These are phyloP conservation scores for Amia ocellicauda DNA, from an alignment of 2,113 vertebrate genomes.

Conservation along the genomic window DNA sequence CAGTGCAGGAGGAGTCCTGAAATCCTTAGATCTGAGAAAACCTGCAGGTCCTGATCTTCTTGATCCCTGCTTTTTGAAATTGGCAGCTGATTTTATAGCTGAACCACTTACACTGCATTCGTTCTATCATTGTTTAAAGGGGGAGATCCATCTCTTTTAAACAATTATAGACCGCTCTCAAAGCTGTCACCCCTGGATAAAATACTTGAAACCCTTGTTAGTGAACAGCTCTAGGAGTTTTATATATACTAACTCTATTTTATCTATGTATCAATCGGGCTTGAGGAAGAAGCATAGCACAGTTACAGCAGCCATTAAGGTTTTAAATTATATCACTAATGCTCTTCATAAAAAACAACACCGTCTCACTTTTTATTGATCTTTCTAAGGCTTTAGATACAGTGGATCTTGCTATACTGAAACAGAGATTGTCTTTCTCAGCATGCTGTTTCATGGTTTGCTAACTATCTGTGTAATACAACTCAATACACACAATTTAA, in stretches of 20 bases:
- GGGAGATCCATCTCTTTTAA: constrained; percentile 7
- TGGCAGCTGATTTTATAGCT: background rate
- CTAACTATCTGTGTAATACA: constrained; percentile 8
- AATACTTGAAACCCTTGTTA: background rate
- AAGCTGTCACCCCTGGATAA: constrained; percentile 13
- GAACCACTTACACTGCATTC: background rate
- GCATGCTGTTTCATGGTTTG: constrained; percentile 6
- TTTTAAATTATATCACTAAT: constrained; percentile 17
- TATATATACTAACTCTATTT: background rate
- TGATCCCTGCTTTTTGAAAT: constrained; percentile 12
- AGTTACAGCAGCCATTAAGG: constrained; percentile 22
- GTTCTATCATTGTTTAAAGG: too few species aligned
- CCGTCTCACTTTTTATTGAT: constrained; percentile 22
- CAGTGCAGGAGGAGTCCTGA: constrained; percentile 7
- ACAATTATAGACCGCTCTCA: constrained; percentile 14
- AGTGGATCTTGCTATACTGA: constrained; percentile 14
- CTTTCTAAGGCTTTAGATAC: constrained; percentile 15
- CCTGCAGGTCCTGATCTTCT: background rate
- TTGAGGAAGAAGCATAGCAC: constrained; percentile 10
- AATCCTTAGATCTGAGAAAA: constrained; percentile 8
- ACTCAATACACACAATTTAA: background rate
- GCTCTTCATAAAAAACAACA: constrained; percentile 14
- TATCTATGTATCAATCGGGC: constrained; percentile 3
- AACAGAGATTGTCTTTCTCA: constrained; percentile 7
- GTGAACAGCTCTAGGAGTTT: constrained; percentile 2